phyloP scores from a whole-genome alignment of 1,140 invertebrate species.

The silkworm (Bombyx mori) region DNA sequence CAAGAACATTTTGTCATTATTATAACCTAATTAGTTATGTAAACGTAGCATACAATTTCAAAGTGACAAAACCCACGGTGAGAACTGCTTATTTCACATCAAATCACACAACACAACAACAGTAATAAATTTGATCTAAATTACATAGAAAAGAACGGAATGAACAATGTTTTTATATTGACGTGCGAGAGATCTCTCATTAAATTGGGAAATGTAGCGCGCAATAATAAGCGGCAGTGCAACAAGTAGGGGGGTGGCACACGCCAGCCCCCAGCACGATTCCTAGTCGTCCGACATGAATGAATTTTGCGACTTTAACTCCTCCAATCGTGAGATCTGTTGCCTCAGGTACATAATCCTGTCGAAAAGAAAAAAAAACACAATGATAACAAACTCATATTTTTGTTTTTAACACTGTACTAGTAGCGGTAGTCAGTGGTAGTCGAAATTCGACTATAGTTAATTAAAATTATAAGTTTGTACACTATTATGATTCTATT shows the following conservation, averaged over 20 bases:
- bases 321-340: constrained; percentile 90
- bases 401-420: not conserved
- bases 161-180: constrained; percentile 38
- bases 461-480: too few relatives aligned
- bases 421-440: too few relatives aligned
- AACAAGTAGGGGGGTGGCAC: constrained; percentile 14
- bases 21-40: too few relatives aligned
- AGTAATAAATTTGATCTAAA: constrained; percentile 31
- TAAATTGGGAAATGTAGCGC: constrained; percentile 18
- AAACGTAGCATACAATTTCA: not conserved
- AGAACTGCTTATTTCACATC: constrained; percentile 36
- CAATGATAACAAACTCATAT: constrained; percentile 1
- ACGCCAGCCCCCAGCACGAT: constrained; percentile 33
- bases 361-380: constrained; percentile 33
- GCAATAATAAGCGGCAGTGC: constrained; percentile 6
- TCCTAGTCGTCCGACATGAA: constrained; percentile 85
- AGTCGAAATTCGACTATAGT: too few relatives aligned
- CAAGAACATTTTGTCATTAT: too few relatives aligned
- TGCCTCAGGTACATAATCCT: constrained; percentile 93
- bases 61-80: constrained; percentile 18
- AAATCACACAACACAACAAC: constrained; percentile 49
- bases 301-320: constrained; percentile 93
- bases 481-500: too few relatives aligned
- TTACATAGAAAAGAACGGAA: constrained; percentile 52
- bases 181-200: constrained; percentile 7